Percentiles rank a stretch among this genome's conserved stretches.
phyloP scores from a whole-genome alignment of 2,113 vertebrate genomes.

The Greenwoodochromis staneri region DNA sequence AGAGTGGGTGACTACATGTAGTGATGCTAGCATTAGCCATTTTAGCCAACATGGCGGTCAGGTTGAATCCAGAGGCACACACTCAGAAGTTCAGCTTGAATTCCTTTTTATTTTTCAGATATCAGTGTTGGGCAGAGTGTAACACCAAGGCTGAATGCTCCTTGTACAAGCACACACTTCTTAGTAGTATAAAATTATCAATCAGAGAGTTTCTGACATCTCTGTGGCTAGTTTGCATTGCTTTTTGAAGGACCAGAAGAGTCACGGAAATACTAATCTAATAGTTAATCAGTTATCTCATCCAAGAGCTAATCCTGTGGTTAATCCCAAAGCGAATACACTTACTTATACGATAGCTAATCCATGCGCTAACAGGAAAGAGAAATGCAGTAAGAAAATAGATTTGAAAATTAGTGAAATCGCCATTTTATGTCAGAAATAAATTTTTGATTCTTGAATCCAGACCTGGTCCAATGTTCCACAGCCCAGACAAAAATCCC shows the following conservation, averaged over 20 bases:
- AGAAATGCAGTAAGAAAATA: background rate
- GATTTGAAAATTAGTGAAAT: background rate
- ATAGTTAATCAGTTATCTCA: background rate
- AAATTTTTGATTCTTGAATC: background rate
- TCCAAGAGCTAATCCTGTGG: background rate
- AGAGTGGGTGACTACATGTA: background rate
- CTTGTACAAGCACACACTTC: background rate
- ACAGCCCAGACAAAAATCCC: rapidly evolving
- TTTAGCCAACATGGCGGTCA: background rate
- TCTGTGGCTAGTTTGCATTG: background rate
- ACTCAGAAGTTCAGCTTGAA: background rate
- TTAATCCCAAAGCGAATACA: background rate
- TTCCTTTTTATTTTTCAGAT: background rate
- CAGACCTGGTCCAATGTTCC: background rate
- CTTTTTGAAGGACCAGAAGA: background rate
- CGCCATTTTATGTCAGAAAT: background rate
- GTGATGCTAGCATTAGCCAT: background rate
- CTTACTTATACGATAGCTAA: background rate
- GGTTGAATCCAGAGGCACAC: background rate
- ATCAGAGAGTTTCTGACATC: background rate
- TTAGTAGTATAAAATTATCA: rapidly evolving
- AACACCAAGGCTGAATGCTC: background rate
- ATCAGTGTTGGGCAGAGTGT: background rate
- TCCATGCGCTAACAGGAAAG: background rate
- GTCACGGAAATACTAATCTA: background rate